Evolutionary conservation across 2,888 invertebrate species (phyloP).

Genomic region (Tetranychus truncatus): DNA sequence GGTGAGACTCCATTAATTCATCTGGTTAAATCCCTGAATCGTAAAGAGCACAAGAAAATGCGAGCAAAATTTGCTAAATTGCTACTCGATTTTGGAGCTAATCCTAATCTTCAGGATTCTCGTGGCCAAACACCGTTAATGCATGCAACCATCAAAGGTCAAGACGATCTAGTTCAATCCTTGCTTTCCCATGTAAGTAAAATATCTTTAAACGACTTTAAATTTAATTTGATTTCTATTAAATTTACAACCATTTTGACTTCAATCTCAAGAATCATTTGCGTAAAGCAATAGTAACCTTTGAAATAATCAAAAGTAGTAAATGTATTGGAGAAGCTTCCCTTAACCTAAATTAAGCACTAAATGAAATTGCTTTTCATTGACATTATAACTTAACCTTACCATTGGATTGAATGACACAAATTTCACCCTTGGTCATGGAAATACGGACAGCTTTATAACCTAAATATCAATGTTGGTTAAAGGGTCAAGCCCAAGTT

Average conservation of each 20-base stretch:
- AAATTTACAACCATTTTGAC: too few species aligned
- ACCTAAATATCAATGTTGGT: not conserved
- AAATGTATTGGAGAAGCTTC: too few species aligned
- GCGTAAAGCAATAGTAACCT: too few species aligned
- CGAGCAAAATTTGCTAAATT: constrained; percentile 2
- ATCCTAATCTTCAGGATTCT: constrained; percentile 7
- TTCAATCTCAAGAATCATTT: too few species aligned
- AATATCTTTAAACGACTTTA: not conserved
- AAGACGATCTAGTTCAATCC: constrained; percentile 3
- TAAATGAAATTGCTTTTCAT: not conserved
- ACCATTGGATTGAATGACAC: not conserved
- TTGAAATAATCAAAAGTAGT: too few species aligned
- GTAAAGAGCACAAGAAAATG: not conserved
- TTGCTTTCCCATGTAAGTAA: constrained; percentile 1
- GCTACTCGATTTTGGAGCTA: not conserved
- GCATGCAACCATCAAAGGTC: not conserved
- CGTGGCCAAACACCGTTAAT: not conserved
- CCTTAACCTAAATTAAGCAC: not conserved
- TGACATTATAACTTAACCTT: not conserved
- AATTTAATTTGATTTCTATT: not conserved
- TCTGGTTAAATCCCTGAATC: not conserved
- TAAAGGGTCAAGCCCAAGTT: not conserved
- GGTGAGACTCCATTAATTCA: not conserved
- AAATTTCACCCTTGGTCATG: not conserved
- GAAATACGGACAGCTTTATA: not conserved